Conservation (phyloP, 2,113 vertebrate species). For the Gambusia holbrooki region DNA sequence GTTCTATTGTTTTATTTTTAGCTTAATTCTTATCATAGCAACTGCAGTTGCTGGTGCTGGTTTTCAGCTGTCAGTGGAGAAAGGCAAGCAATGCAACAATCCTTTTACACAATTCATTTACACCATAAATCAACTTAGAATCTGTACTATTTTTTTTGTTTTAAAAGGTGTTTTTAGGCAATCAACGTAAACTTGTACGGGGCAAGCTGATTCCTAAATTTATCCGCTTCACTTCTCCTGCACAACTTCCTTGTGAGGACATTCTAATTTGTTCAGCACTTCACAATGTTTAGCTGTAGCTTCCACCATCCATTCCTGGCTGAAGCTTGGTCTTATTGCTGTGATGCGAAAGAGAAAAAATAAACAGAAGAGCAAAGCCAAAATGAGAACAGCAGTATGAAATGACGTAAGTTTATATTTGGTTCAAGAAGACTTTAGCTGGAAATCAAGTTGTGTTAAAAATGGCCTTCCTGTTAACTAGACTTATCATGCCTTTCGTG, state of each 20-base stretch:
- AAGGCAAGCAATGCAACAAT: neutral
- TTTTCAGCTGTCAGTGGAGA: too few species aligned
- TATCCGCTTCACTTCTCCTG: neutral
- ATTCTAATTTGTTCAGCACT: neutral
- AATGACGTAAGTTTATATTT: neutral
- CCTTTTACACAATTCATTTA: neutral
- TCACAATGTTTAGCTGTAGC: neutral
- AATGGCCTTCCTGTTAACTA: constrained; percentile 2
- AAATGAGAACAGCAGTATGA: neutral
- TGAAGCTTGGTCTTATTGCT: neutral
- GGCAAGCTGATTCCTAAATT: neutral
- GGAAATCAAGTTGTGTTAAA: neutral
- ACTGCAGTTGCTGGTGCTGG: too few species aligned
- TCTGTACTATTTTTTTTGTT: neutral
- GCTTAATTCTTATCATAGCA: neutral
- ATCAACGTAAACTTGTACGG: neutral
- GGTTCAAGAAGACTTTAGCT: neutral
- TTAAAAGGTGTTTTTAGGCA: neutral
- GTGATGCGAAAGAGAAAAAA: neutral
- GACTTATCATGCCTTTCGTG: neutral
- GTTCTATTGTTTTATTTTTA: neutral
- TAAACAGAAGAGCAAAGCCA: neutral
- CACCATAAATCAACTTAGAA: neutral
- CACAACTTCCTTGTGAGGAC: neutral
- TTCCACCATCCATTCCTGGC: neutral